Evolutionary conservation across 2,888 invertebrate genomes (phyloP).

Genomic region (Eristalinus aeneus): DNA sequence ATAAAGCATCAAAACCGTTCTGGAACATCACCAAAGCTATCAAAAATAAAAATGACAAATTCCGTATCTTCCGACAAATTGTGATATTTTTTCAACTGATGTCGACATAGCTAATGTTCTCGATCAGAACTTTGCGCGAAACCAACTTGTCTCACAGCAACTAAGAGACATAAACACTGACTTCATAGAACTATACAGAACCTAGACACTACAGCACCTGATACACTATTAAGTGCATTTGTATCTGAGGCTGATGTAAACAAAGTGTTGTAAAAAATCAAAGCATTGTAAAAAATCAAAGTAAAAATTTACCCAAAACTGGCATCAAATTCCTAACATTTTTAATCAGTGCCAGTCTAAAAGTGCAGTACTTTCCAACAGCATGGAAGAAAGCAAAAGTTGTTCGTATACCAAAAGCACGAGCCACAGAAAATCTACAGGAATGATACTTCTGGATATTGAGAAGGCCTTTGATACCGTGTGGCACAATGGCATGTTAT

Average conservation of each 20-base stretch:
- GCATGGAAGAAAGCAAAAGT: constrained; percentile 5
- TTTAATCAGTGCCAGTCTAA: constrained; percentile 4
- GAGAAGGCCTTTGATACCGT: background rate
- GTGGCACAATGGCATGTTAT: background rate
- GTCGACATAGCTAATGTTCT: background rate
- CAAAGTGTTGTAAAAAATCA: background rate
- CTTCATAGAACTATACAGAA: background rate
- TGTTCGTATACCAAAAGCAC: background rate
- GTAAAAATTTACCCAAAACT: constrained; percentile 8
- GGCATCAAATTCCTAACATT: background rate
- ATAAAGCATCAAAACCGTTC: no score
- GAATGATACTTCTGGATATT: background rate
- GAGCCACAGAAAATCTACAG: background rate
- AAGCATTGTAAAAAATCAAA: background rate
- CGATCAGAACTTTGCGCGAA: background rate
- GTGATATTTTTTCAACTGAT: background rate
- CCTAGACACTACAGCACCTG: background rate
- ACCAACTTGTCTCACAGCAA: background rate
- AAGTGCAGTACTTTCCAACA: constrained; percentile 2
- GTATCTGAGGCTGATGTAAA: background rate
- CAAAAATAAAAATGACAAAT: background rate
- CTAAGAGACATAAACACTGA: background rate
- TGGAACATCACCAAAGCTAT: no score
- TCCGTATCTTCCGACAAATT: background rate
- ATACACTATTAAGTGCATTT: background rate